Evolutionary conservation across 2,888 invertebrate genomes (phyloP).

Genomic region (Cephalotes varians): DNA sequence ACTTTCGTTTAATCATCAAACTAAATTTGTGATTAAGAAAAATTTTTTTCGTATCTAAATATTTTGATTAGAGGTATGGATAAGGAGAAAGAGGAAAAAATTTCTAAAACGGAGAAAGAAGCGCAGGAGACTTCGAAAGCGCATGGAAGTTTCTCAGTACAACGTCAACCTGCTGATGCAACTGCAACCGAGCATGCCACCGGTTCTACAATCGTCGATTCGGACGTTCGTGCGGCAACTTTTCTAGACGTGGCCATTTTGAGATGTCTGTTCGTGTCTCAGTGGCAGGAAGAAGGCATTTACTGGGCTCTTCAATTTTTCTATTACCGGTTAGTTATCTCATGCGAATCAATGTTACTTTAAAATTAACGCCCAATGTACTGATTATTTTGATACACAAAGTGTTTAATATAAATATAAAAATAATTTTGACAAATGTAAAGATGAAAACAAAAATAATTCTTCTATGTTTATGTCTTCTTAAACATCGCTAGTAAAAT

Average conservation of each 20-base stretch:
- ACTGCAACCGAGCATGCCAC: constrained; percentile 63
- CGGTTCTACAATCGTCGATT: constrained; percentile 67
- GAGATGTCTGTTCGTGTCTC: constrained; percentile 97
- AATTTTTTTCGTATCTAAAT: background rate
- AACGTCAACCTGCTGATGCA: constrained; percentile 66
- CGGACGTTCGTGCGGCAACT: constrained; percentile 94
- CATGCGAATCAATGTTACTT: background rate
- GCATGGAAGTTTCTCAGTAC: constrained; percentile 47
- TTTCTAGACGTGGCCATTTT: constrained; percentile 98
- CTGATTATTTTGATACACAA: background rate
- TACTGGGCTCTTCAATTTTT: constrained; percentile 98
- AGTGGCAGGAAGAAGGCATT: constrained; percentile 99
- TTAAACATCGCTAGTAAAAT: background rate
- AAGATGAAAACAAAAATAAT: background rate
- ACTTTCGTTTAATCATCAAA: background rate
- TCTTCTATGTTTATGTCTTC: background rate
- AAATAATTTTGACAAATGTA: too few relatives aligned
- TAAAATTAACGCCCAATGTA: background rate
- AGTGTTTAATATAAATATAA: too few relatives aligned
- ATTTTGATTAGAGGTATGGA: constrained; percentile 47
- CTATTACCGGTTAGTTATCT: constrained; percentile 91
- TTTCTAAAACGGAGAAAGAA: constrained; percentile 71
- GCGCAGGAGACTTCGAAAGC: constrained; percentile 62
- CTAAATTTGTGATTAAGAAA: background rate
- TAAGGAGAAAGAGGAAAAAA: constrained; percentile 69